Evolutionary conservation across 2,113 vertebrate genomes (phyloP).

Genomic region (Phylloscopus whistleri): DNA sequence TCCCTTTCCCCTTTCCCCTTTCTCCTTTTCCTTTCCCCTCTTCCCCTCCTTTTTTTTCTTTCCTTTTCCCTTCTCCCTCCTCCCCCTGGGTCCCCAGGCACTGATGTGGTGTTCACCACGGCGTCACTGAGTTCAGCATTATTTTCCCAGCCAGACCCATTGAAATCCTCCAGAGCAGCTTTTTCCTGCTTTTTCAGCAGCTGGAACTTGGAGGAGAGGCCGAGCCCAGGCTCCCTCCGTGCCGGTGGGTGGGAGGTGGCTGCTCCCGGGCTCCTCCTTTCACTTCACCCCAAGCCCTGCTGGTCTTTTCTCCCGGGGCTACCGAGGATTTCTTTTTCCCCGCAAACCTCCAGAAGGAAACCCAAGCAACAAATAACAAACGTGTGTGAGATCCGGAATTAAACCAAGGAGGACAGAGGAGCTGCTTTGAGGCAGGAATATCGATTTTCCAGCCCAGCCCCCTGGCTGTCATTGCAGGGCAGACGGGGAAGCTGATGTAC

Average conservation of each 20-base stretch:
- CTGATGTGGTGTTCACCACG: not conserved
- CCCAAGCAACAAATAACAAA: no score
- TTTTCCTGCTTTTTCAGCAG: not conserved
- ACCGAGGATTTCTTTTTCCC: not conserved
- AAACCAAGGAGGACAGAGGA: not conserved
- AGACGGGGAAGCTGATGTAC: slow-evolving; percentile 90
- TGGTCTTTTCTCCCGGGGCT: not conserved
- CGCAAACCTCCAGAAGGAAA: not conserved
- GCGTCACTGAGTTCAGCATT: no score
- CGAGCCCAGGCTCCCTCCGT: not conserved
- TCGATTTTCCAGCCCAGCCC: not conserved
- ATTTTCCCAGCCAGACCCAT: accelerated
- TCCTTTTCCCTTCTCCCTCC: not conserved
- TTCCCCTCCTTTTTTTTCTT: no score
- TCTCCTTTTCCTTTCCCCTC: no score
- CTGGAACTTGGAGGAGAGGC: not conserved
- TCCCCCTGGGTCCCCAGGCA: not conserved
- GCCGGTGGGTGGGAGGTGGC: not conserved
- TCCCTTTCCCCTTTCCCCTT: not conserved
- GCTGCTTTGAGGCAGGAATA: not conserved
- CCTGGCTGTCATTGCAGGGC: slow-evolving; percentile 72
- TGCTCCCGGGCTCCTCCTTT: not conserved
- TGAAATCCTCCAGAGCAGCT: not conserved
- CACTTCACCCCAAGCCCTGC: accelerated
- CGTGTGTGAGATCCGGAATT: accelerated